Base-by-base conservation (phyloP, 2,888 invertebrate species). In the Heliconius ethilla region DNA sequence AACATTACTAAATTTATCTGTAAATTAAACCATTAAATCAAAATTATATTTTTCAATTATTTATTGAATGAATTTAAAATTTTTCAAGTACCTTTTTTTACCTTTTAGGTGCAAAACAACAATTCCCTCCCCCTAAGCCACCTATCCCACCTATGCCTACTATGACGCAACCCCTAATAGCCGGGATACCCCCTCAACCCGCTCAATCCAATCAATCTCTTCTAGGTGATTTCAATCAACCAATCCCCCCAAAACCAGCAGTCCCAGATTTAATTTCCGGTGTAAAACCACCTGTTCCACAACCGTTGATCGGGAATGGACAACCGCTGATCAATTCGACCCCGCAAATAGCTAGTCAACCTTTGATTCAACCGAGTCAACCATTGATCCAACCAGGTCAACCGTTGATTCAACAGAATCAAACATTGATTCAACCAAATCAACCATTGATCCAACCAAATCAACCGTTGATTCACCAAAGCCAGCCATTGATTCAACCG, bases 191-290 rank as follows among this genome's bases (percentile, higher is more conserved):
- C 0, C 76, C 74, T 3, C 81, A 79, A 83, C 70, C 82, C 25
- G 86, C 85, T 72, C 89, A 89, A 79, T 88, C 82, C 25, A 86
- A 85, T 75, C 89, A 89, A 79, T 87, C 88, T 0, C 80, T 91
- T 10, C 83, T 91, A 0, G 90, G 88, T 0, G 90, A 90, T 82
- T 88, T 90, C 18, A 85, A 84, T 69, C 82, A 83, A 73, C 82
- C 82, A 0, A 79, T 85, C 0, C 87, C 87, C 2, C 65, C 86
- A 0, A 89, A 88, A 82, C 88, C 90, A 3, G 22, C 86, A 0
- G 88, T 93, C 0, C 93, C 93, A 0, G 93, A 94, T 83, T 81
- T 93, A 4, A 93, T 92, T 63, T 91, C 94, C 1, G 91, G 89
- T 0, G 90, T 92, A 0, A 91, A 92, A 83, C 90, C 87, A 63